Conservation (phyloP, 37 sponge, comb jelly and placozoan genomes). For the Spongia lamella region DNA sequence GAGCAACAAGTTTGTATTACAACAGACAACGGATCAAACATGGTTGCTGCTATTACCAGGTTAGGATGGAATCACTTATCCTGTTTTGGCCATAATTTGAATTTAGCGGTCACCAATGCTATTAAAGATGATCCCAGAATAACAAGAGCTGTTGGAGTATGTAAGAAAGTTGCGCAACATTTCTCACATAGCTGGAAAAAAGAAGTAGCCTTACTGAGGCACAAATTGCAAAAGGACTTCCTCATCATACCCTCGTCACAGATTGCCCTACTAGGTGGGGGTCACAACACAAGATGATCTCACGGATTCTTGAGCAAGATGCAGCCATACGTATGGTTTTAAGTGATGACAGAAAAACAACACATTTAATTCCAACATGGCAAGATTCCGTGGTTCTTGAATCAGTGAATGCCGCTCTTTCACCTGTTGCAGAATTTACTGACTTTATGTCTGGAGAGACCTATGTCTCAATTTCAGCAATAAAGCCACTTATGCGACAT, state of each 20-base stretch:
- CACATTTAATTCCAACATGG: conserved; percentile 25
- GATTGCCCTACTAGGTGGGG: conserved; percentile 27
- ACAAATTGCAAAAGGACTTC: background rate
- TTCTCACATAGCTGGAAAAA: conserved; percentile 39
- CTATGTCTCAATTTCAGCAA: conserved; percentile 20
- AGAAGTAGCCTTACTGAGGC: background rate
- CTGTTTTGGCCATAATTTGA: conserved; percentile 48
- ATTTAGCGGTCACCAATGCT: conserved; percentile 17
- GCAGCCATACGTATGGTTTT: conserved; percentile 11
- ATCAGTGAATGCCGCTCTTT: conserved; percentile 20
- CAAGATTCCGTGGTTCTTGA: conserved; percentile 19
- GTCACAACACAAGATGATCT: conserved; percentile 21
- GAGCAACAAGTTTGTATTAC: conserved; percentile 15
- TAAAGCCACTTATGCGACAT: conserved; percentile 14
- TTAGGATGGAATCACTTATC: conserved; percentile 17
- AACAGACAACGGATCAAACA: conserved; percentile 27
- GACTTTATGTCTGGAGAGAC: conserved; percentile 29
- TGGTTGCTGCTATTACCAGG: conserved; percentile 6
- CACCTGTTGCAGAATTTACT: conserved; percentile 17
- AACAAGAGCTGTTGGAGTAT: conserved; percentile 18
- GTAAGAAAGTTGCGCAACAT: conserved; percentile 12
- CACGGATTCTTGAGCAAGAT: conserved; percentile 26
- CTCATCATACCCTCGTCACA: background rate
- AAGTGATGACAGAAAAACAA: background rate
- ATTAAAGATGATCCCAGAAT: conserved; percentile 15